phyloP scores from a whole-genome alignment of 1,140 invertebrate species.

The Bicyclus anynana region DNA sequence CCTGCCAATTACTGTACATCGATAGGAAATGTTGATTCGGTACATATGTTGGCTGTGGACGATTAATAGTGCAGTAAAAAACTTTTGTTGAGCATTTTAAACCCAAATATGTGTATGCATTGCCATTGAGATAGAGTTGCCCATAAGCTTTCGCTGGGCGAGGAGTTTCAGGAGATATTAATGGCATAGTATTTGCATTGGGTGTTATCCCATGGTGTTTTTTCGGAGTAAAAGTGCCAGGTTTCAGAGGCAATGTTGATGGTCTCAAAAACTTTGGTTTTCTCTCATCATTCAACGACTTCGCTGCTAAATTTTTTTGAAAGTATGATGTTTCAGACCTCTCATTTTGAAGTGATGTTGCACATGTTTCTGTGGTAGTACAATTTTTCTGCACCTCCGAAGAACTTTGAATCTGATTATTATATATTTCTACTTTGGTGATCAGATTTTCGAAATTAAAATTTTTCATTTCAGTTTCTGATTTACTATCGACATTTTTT shows the following conservation, averaged over 20 bases:
- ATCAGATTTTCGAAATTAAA: constrained; percentile 79
- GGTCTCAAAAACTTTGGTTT: constrained; percentile 86
- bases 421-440: constrained; percentile 74
- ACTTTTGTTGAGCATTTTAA: constrained; percentile 93
- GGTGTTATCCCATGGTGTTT: constrained; percentile 87
- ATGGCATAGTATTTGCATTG: constrained; percentile 85
- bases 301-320: constrained; percentile 55
- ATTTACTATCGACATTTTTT: constrained; percentile 42
- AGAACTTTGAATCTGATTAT: constrained; percentile 69
- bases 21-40: constrained; percentile 93
- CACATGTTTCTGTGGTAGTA: constrained; percentile 41
- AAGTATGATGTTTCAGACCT: constrained; percentile 74
- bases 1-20: constrained; percentile 99
- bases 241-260: constrained; percentile 87
- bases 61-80: constrained; percentile 95
- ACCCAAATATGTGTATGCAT: constrained; percentile 94
- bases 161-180: constrained; percentile 94
- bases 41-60: constrained; percentile 97
- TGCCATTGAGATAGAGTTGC: constrained; percentile 91
- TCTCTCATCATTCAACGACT: constrained; percentile 47
- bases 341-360: constrained; percentile 44
- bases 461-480: constrained; percentile 67
- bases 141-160: constrained; percentile 91
- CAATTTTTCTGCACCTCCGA: constrained; percentile 60
- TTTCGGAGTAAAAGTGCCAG: constrained; percentile 87